Base-by-base conservation (phyloP, 2,113 vertebrate species). In the Progne subis region DNA sequence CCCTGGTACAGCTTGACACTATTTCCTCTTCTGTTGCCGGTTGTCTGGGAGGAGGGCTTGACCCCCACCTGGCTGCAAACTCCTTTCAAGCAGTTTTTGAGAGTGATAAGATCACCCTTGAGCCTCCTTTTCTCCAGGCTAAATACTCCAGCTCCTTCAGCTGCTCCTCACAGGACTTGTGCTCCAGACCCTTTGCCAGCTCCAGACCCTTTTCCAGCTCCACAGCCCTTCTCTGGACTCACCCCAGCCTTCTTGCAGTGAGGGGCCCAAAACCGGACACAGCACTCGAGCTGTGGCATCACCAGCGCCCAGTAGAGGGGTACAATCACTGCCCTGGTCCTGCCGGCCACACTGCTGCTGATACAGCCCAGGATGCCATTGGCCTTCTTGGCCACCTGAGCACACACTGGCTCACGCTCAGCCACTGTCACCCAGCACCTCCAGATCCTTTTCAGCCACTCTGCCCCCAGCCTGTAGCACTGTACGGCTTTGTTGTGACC, bases 221-320 rank as follows among this genome's bases (percentile, higher is more conserved):
- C 2, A 1, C 0, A 57, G 37, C 31, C 20, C 21, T 44, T 57
- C 49, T 43, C 57, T 49, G 11, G 43, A 56, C 11, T 18, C 1
- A 1, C 15, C 63, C 18, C 9, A 19, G 13, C 10, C 5, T 44
- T 46, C n/a, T 2, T 29, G 19, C 0, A 61, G 12, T 46, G 28
- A 19, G 6, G 4, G 8, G 6, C 13, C 29, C 44, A 86, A 34
- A 21, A 18, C 37, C 26, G 6, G 12, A 29, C 23, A 61, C 9
- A 47, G 24, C 0, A n/a, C 2, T 32, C 0, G 0, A 61, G 8
- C 1, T 47, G 23, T 1, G 3, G 56, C 28, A 28, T 32, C 74
- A 46, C 28, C 64, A 53, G 15, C 24, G 47, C 39, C 1, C 0
- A 53, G 21, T 3, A 46, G 24, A 59, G 26, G 0, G 25, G 2